These are phyloP conservation scores for Polyommatus iphigenia DNA, from an alignment of 2,888 invertebrate genomes.

Conservation along the genomic window DNA sequence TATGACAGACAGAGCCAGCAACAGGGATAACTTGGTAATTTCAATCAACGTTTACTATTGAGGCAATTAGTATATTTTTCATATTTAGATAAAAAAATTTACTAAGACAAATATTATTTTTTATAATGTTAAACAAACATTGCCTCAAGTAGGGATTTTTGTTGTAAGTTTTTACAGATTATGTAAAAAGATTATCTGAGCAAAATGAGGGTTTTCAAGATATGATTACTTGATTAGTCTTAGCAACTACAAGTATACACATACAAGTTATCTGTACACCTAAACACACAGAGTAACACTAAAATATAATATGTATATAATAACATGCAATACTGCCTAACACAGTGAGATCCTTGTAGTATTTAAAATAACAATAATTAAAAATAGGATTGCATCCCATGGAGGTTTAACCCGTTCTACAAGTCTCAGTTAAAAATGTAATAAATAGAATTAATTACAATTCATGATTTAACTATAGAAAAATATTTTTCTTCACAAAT, in stretches of 20 bases:
- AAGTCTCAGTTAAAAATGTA: conserved; percentile 25
- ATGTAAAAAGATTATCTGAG: background rate
- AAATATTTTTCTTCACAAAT: conserved; percentile 27
- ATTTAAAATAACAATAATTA: conserved; percentile 26
- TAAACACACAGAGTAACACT: conserved; percentile 16
- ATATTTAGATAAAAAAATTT: background rate
- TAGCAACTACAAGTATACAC: conserved; percentile 15
- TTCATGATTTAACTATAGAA: conserved; percentile 19
- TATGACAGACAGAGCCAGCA: background rate
- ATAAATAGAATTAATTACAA: conserved; percentile 15
- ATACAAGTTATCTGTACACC: conserved; percentile 20
- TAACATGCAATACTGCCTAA: conserved; percentile 33
- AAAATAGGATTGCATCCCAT: conserved; percentile 31
- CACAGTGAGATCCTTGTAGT: conserved; percentile 33
- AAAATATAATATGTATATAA: background rate
- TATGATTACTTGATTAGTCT: conserved; percentile 27
- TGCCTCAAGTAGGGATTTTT: background rate
- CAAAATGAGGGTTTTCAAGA: conserved; percentile 1
- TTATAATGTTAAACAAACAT: background rate
- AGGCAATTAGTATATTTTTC: background rate
- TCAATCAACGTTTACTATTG: too few relatives aligned
- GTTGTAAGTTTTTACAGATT: background rate
- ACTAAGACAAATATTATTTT: background rate
- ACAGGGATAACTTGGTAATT: too few relatives aligned
- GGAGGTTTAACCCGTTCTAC: conserved; percentile 21